These are phyloP conservation scores for Daktulosphaira vitifoliae DNA, from an alignment of 1,140 invertebrate species.

Conservation along the genomic window DNA sequence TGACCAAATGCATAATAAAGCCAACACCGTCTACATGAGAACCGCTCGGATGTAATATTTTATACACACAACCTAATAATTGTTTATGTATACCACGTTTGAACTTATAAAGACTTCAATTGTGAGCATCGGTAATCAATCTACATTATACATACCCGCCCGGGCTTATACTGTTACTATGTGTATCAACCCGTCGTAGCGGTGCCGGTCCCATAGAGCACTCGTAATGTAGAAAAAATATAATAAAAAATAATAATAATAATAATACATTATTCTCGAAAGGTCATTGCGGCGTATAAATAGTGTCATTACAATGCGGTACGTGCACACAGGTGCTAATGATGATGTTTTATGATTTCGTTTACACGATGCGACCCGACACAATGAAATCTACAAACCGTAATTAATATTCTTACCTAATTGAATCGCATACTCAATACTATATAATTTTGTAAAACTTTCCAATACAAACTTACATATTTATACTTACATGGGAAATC, in stretches of 20 bases:
- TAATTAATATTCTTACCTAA: no score
- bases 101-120: slow-evolving; percentile 18
- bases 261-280: not conserved
- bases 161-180: not conserved
- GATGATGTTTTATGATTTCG: slow-evolving; percentile 24
- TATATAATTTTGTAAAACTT: no score
- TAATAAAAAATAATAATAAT: no score
- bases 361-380: no score
- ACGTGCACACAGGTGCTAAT: slow-evolving; percentile 8
- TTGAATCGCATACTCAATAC: no score
- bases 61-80: slow-evolving; percentile 3
- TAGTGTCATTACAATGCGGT: slow-evolving; percentile 1
- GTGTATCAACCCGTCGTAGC: slow-evolving; percentile 15
- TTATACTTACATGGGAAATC: no score
- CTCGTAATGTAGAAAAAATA: no score
- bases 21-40: not conserved
- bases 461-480: no score
- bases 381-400: no score
- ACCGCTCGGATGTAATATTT: no score
- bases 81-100: slow-evolving; percentile 1
- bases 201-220: not conserved
- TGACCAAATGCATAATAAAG: not conserved
- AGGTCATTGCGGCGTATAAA: slow-evolving; percentile 10
- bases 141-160: slow-evolving; percentile 4
- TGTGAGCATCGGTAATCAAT: slow-evolving; percentile 21